These are phyloP conservation scores for Oxystoma pomonae DNA, from an alignment of 2,888 invertebrate genomes.

Conservation along the genomic window DNA sequence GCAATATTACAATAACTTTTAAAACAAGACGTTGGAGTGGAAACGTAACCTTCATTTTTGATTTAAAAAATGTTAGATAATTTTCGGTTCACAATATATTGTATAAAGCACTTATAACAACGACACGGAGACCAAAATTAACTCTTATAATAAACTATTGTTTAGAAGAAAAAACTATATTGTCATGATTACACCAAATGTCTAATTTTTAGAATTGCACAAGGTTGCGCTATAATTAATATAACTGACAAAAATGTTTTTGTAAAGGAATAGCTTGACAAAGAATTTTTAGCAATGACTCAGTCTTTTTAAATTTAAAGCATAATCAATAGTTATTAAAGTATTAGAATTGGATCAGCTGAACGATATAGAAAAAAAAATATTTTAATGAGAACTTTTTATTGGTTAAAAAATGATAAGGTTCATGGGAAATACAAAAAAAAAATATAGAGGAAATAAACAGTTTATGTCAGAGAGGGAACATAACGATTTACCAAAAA, in stretches of 20 bases:
- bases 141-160: too few relatives aligned
- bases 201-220: too few relatives aligned
- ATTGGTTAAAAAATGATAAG: background rate
- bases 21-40: background rate
- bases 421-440: background rate
- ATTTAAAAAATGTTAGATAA: too few relatives aligned
- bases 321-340: too few relatives aligned
- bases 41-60: background rate
- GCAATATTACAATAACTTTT: background rate
- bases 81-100: background rate
- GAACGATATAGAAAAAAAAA: background rate
- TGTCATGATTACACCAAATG: too few relatives aligned
- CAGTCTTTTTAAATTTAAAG: too few relatives aligned
- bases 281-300: too few relatives aligned
- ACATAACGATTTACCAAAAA: background rate
- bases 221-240: too few relatives aligned
- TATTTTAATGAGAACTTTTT: constrained; percentile 4
- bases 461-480: background rate
- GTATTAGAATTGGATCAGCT: background rate
- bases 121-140: background rate
- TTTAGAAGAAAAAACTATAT: too few relatives aligned
- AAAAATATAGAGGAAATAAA: background rate
- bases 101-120: background rate
- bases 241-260: too few relatives aligned
- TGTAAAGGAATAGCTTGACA: too few relatives aligned